Conservation (phyloP, 2,888 invertebrate genomes). For the Micropterix aruncella region DNA sequence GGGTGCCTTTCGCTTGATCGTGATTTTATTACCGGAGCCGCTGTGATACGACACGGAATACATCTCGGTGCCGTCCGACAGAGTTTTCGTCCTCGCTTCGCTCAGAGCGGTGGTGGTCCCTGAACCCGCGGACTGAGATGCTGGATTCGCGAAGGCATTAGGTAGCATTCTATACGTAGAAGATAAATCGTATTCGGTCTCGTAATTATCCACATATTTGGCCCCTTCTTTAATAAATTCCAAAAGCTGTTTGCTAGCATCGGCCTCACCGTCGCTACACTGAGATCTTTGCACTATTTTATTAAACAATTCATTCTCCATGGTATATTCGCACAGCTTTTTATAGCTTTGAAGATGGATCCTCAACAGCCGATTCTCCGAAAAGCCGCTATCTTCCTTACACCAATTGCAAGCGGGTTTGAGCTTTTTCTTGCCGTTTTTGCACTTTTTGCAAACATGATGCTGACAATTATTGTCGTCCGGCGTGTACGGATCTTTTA, state of each 20-base stretch:
- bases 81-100: constrained; percentile 27
- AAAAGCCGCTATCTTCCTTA: constrained; percentile 68
- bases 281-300: constrained; percentile 39
- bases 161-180: constrained; percentile 62
- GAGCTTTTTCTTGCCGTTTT: constrained; percentile 72
- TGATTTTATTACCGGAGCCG: constrained; percentile 69
- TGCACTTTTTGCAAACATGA: constrained; percentile 74
- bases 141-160: constrained; percentile 54
- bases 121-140: constrained; percentile 22
- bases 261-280: constrained; percentile 34
- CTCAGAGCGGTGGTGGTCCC: constrained; percentile 23
- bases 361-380: constrained; percentile 67
- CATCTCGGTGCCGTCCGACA: constrained; percentile 43
- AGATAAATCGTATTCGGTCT: constrained; percentile 55
- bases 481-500: constrained; percentile 72
- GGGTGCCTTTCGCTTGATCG: constrained; percentile 62
- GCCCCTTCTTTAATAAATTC: constrained; percentile 71
- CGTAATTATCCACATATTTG: constrained; percentile 61
- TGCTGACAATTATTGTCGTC: constrained; percentile 71
- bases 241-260: constrained; percentile 45
- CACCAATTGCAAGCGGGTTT: constrained; percentile 79
- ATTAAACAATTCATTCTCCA: constrained; percentile 56
- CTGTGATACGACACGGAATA: constrained; percentile 75
- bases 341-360: constrained; percentile 79
- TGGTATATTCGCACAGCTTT: constrained; percentile 73